Conservation (phyloP, 2,888 invertebrate genomes). For the Hypselothyrea guttata region DNA sequence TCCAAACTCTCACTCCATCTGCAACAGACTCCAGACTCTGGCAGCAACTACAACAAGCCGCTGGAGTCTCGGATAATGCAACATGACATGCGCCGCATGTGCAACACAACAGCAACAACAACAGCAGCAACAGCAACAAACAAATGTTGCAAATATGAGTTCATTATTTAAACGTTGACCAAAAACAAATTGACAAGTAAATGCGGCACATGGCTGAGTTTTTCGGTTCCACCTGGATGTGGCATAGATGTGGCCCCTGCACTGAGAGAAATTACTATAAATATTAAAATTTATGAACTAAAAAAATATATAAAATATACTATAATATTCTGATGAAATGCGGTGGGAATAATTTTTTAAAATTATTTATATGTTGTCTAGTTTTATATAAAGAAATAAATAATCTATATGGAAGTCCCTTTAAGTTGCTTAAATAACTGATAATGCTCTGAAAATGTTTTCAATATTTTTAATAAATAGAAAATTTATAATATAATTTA, state of each 20-base stretch:
- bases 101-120: constrained; percentile 48
- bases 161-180: constrained; percentile 80
- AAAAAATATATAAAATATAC: too few species aligned
- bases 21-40: constrained; percentile 10
- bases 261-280: constrained; percentile 3
- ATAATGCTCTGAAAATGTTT: too few species aligned
- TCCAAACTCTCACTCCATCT: constrained; percentile 40
- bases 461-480: too few species aligned
- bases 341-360: too few species aligned
- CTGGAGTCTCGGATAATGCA: constrained; percentile 66
- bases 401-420: too few species aligned
- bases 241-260: background rate
- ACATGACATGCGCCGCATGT: constrained; percentile 78
- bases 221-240: constrained; percentile 31
- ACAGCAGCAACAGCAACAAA: constrained; percentile 47
- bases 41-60: constrained; percentile 14
- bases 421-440: too few species aligned
- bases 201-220: constrained; percentile 68
- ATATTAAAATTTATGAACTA: too few species aligned
- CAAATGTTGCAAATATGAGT: constrained; percentile 77
- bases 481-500: too few species aligned
- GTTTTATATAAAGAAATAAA: too few species aligned
- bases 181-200: constrained; percentile 79
- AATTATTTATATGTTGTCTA: too few species aligned
- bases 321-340: too few species aligned